Evolutionary conservation across 2,888 invertebrate genomes (phyloP).

Genomic region (Argyresthia goedartella): DNA sequence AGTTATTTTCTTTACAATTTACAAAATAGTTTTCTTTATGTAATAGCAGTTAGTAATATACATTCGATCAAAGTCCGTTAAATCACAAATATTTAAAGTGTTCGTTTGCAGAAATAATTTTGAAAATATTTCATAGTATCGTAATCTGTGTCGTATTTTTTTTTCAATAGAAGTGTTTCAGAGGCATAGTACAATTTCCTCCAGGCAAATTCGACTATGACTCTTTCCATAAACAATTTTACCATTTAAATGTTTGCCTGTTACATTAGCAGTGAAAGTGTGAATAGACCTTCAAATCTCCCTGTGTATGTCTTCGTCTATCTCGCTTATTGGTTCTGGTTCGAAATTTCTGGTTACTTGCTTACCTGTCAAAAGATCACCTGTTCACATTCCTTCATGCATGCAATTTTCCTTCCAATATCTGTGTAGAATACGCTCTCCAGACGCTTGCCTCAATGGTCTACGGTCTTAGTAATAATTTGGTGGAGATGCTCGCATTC

Average conservation of each 20-base stretch:
- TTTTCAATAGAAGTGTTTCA: too few species aligned
- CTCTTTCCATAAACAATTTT: conserved; percentile 35
- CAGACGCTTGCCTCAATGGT: neutral
- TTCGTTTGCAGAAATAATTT: too few species aligned
- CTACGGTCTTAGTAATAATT: too few species aligned
- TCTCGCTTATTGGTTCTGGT: conserved; percentile 42
- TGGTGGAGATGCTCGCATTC: too few species aligned
- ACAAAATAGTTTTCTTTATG: too few species aligned
- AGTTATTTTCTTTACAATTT: too few species aligned
- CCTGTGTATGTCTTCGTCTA: neutral
- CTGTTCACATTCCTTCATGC: conserved; percentile 10
- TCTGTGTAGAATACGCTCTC: neutral
- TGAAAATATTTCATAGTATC: too few species aligned
- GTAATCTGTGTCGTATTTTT: too few species aligned
- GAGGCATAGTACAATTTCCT: conserved; percentile 20
- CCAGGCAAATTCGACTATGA: conserved; percentile 21
- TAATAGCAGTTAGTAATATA: too few species aligned
- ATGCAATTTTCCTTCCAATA: neutral
- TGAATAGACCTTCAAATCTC: conserved; percentile 10
- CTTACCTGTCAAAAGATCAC: conserved; percentile 21
- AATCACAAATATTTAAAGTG: too few species aligned
- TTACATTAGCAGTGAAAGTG: conserved; percentile 37
- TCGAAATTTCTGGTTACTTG: conserved; percentile 24
- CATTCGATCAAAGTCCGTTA: too few species aligned
- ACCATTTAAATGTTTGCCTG: conserved; percentile 41